These are phyloP conservation scores for Rhorus exstirpatorius DNA, from an alignment of 2,888 invertebrate species.

Conservation along the genomic window DNA sequence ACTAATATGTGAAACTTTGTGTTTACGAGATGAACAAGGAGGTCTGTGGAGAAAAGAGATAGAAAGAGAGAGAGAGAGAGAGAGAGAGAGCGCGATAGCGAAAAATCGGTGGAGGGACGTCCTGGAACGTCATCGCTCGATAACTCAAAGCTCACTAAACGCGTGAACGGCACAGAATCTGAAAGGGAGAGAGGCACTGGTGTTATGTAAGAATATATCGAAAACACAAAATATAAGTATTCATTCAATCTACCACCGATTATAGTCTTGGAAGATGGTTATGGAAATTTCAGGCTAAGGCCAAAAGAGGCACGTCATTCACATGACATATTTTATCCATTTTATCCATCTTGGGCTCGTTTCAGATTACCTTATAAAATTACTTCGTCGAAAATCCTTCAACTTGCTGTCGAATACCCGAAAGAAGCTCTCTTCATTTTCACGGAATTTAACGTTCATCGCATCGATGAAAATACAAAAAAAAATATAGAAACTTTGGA, in stretches of 20 bases:
- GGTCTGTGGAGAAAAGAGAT: not conserved
- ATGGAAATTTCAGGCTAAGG: not conserved
- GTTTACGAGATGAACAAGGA: constrained; percentile 2
- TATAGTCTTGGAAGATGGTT: not conserved
- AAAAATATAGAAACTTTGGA: no score
- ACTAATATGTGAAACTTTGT: constrained; percentile 34
- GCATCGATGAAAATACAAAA: no score
- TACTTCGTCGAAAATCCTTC: no score
- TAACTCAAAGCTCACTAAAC: not conserved
- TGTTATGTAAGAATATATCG: constrained; percentile 4
- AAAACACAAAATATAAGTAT: constrained; percentile 30
- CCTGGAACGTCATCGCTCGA: constrained; percentile 1
- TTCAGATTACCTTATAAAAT: no score
- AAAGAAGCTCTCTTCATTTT: no score
- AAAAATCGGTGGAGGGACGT: not conserved
- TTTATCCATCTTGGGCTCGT: constrained; percentile 52
- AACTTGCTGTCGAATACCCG: no score
- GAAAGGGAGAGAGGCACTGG: not conserved
- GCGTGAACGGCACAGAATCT: no score
- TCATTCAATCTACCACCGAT: not conserved
- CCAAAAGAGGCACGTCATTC: not conserved
- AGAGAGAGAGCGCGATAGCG: not conserved
- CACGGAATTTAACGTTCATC: no score
- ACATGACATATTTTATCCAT: not conserved
- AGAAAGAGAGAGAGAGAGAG: no score